Evolutionary conservation across 2,888 invertebrate species (phyloP).

Genomic region (Spisula solida): DNA sequence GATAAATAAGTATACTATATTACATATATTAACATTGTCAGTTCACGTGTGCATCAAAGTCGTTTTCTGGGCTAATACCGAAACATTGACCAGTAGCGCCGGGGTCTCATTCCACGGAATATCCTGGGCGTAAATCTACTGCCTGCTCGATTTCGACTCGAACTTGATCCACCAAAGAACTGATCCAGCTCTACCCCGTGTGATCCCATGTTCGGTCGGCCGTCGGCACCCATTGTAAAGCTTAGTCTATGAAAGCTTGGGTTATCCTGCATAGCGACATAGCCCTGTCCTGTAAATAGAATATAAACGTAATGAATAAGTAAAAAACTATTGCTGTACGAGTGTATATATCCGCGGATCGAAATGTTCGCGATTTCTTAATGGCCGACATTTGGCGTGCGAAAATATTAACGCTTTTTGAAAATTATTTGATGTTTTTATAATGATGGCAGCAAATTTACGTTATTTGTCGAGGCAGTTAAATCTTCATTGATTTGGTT

Average conservation of each 20-base stretch:
- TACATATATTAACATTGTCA: neutral
- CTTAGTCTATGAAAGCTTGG: constrained; percentile 48
- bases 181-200: constrained; percentile 39
- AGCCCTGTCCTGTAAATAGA: constrained; percentile 9
- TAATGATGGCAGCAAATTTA: no score
- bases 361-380: no score
- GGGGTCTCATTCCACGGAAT: constrained; percentile 21
- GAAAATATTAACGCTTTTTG: no score
- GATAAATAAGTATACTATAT: neutral
- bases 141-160: neutral
- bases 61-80: neutral
- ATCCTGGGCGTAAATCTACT: constrained; percentile 15
- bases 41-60: neutral
- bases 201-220: constrained; percentile 37
- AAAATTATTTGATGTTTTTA: no score
- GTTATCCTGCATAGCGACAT: constrained; percentile 24
- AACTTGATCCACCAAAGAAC: constrained; percentile 36
- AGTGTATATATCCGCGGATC: no score
- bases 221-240: constrained; percentile 33
- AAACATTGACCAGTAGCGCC: neutral
- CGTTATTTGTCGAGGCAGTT: no score
- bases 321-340: no score
- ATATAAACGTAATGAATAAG: neutral
- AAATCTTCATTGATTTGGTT: no score
- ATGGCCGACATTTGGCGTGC: no score